Conservation (phyloP, 2,797 vertebrate genomes). For the Podarcis siculus region DNA sequence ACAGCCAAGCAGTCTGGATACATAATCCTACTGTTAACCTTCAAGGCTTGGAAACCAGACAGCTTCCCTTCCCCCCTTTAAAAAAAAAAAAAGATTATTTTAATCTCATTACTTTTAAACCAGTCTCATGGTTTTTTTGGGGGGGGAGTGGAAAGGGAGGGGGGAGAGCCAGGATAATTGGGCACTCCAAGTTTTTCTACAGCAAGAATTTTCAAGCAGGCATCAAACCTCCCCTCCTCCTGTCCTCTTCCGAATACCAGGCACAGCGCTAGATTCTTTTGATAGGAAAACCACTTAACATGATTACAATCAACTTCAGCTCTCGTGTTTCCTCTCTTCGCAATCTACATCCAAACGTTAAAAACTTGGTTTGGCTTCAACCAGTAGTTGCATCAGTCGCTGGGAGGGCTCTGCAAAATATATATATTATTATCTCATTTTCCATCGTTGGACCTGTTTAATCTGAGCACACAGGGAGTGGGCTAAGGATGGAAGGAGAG, state of each 20-base stretch:
- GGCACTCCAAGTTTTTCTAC: neutral
- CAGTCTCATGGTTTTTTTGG: constrained; percentile 3
- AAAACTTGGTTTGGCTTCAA: neutral
- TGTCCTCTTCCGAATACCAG: neutral
- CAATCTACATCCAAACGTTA: neutral
- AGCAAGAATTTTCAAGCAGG: neutral
- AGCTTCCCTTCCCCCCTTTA: neutral
- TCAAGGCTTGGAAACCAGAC: constrained; percentile 2
- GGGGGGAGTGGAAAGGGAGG: neutral
- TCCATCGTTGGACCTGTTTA: neutral
- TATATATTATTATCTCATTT: neutral
- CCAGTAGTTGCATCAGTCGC: too few species aligned
- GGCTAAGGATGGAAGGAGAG: neutral
- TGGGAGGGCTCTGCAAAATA: too few species aligned
- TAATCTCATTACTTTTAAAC: constrained; percentile 36
- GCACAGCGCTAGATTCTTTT: neutral
- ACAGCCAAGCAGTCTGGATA: neutral
- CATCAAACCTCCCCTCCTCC: too few species aligned
- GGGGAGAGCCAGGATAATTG: neutral
- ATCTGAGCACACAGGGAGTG: neutral
- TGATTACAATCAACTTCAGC: constrained; percentile 7
- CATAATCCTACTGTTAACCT: constrained; percentile 14
- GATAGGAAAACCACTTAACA: constrained; percentile 1
- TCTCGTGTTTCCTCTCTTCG: neutral
- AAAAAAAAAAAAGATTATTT: constrained; percentile 6